Percentiles rank a stretch among this genome's conserved stretches.
These are phyloP conservation scores for Oophaga sylvatica DNA, from an alignment of 2,797 vertebrate genomes.

Conservation along the genomic window DNA sequence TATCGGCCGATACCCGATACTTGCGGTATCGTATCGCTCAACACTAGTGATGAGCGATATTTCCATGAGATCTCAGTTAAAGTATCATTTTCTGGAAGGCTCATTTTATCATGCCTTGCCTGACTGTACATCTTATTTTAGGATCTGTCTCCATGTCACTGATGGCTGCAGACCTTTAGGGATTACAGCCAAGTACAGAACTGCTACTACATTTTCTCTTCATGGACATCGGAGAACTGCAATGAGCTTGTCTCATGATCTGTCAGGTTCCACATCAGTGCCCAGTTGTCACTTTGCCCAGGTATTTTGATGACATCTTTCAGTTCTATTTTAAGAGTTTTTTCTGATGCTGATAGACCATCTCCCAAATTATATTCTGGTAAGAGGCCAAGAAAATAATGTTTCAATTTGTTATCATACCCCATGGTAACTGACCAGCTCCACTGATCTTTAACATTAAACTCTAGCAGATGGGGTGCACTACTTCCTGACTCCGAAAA, in stretches of 20 bases:
- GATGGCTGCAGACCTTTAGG: slow-evolving; percentile 20
- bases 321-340: slow-evolving; percentile 52
- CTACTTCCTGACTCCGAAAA: not conserved
- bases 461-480: not conserved
- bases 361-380: slow-evolving; percentile 37
- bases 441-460: slow-evolving; percentile 17
- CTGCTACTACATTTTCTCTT: not conserved
- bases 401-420: slow-evolving; percentile 37
- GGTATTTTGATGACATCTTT: slow-evolving; percentile 40
- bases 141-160: slow-evolving; percentile 15
- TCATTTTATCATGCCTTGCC: slow-evolving; percentile 29
- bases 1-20: too few relatives aligned
- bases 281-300: slow-evolving; percentile 45
- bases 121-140: slow-evolving; percentile 47
- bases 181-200: slow-evolving; percentile 6
- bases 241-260: not conserved
- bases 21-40: too few relatives aligned
- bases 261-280: slow-evolving; percentile 17
- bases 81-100: slow-evolving; percentile 43
- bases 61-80: slow-evolving; percentile 36
- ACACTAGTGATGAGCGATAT: slow-evolving; percentile 41
- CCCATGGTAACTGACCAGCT: slow-evolving; percentile 36
- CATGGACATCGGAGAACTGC: not conserved
- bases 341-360: slow-evolving; percentile 30
- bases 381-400: slow-evolving; percentile 45